Evolutionary conservation across 2,113 vertebrate species (phyloP).

Genomic region (Periophthalmodon schlosseri): DNA sequence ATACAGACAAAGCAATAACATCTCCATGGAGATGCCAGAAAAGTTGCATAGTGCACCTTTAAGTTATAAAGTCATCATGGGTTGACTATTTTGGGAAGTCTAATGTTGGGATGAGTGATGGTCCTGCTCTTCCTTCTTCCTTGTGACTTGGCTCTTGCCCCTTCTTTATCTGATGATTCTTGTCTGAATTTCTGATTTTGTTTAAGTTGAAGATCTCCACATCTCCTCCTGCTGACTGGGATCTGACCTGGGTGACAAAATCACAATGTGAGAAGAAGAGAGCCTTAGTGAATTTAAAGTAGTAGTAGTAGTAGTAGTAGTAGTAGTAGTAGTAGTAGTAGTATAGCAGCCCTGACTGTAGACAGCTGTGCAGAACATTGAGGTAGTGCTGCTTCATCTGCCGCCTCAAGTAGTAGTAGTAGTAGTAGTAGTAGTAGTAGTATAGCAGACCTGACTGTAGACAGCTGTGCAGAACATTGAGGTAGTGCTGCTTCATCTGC

Average conservation of each 20-base stretch:
- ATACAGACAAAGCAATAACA: no score
- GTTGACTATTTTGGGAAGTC: slow-evolving; percentile 51
- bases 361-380: slow-evolving; percentile 44
- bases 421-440: no score
- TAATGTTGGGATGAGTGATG: slow-evolving; percentile 32
- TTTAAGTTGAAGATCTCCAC: slow-evolving; percentile 19
- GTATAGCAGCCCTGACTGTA: slow-evolving; percentile 37
- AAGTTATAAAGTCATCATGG: slow-evolving; percentile 14
- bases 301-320: no score
- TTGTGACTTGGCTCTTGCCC: slow-evolving; percentile 12
- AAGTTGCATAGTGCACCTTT: no score
- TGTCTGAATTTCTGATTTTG: background rate
- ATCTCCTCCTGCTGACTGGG: slow-evolving; percentile 21
- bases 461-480: slow-evolving; percentile 51
- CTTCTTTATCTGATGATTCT: slow-evolving; percentile 25
- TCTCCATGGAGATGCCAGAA: no score
- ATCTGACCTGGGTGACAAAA: slow-evolving; percentile 35
- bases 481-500: slow-evolving; percentile 75
- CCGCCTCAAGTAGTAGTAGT: slow-evolving; percentile 38
- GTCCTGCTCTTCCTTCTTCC: slow-evolving; percentile 21
- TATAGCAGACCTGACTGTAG: slow-evolving; percentile 38
- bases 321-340: no score
- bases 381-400: slow-evolving; percentile 77
- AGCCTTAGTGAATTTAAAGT: background rate
- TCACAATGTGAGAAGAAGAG: slow-evolving; percentile 8